Evolutionary conservation across 2,797 vertebrate genomes (phyloP).

Genomic region (Ctenopoma multispine): DNA sequence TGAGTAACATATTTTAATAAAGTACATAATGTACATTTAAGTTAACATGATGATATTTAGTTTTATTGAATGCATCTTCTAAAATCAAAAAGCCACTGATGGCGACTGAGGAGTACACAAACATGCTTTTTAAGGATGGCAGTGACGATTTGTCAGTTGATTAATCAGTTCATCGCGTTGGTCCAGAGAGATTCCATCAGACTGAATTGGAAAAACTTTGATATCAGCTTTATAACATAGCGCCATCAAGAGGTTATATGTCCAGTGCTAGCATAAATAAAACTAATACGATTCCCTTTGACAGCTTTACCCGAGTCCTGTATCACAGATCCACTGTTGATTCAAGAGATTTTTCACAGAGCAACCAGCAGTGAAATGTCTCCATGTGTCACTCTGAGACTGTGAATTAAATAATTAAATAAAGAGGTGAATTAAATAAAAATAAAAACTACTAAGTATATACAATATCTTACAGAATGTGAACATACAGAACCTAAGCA

Average conservation of each 20-base stretch:
- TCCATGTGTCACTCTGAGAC: too few species aligned
- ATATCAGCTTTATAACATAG: neutral
- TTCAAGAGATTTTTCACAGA: too few species aligned
- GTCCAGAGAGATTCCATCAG: neutral
- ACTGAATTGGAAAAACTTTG: neutral
- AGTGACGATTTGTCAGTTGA: neutral
- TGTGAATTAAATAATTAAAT: too few species aligned
- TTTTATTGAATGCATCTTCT: conserved; percentile 35
- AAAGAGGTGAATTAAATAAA: too few species aligned
- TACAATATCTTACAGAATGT: too few species aligned
- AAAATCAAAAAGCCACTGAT: neutral
- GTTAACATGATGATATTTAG: conserved; percentile 51
- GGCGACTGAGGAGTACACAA: neutral
- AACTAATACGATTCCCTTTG: neutral
- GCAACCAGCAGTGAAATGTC: too few species aligned
- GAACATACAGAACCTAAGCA: too few species aligned
- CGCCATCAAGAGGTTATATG: neutral
- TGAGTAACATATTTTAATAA: conserved; percentile 78
- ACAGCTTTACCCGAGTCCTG: neutral
- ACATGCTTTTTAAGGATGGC: neutral
- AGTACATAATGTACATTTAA: conserved; percentile 73
- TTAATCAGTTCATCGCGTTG: neutral
- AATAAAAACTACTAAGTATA: too few species aligned
- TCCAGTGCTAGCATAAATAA: neutral
- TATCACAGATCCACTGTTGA: too few species aligned